Conservation (phyloP, 2,797 vertebrate genomes). For the Manis crassicaudata region DNA sequence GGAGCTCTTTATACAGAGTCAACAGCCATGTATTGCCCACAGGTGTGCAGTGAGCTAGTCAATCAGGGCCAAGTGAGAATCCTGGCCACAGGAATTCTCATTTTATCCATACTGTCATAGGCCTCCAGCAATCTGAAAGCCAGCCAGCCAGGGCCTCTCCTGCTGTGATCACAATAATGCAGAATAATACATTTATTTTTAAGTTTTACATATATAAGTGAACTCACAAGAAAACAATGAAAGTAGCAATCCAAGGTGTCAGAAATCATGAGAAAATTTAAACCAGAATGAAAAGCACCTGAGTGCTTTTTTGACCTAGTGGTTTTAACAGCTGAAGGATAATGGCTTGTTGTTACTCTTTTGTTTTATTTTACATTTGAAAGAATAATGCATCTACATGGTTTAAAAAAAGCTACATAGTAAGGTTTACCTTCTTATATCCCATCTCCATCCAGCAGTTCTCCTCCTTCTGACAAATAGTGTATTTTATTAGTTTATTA, state of each 20-base stretch:
- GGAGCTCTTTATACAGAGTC: too few species aligned
- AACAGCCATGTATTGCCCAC: too few species aligned
- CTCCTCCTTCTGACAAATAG: neutral
- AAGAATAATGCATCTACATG: neutral
- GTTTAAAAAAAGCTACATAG: neutral
- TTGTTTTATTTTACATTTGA: neutral
- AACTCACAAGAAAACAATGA: neutral
- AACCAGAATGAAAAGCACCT: neutral
- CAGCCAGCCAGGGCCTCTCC: neutral
- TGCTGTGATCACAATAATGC: neutral
- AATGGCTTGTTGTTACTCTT: neutral
- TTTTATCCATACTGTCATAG: too few species aligned
- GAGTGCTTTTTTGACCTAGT: neutral
- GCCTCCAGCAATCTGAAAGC: neutral
- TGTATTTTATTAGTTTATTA: neutral
- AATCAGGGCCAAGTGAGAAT: too few species aligned
- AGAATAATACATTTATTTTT: neutral
- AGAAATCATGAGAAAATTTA: slow-evolving; percentile 3
- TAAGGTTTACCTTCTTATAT: neutral
- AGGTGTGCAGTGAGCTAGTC: too few species aligned
- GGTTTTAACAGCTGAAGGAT: neutral
- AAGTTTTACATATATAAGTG: slow-evolving; percentile 2
- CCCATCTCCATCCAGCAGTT: neutral
- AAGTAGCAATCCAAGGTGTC: neutral
- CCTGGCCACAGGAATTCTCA: too few species aligned